These are phyloP conservation scores for Agapornis roseicollis DNA, from an alignment of 2,113 vertebrate species.

Conservation along the genomic window DNA sequence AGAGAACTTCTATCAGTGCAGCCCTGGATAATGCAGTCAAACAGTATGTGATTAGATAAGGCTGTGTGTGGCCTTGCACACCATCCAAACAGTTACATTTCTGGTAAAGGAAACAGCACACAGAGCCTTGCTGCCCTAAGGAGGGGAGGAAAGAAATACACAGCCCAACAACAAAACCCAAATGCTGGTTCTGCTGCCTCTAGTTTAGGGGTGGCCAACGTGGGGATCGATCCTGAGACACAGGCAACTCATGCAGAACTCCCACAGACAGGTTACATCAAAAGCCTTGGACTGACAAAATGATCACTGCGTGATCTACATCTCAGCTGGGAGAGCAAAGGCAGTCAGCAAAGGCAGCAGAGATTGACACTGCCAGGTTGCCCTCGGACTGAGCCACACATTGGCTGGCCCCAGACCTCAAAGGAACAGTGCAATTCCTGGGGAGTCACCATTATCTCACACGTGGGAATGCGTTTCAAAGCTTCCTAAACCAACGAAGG, in stretches of 20 bases:
- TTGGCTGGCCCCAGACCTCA: not conserved
- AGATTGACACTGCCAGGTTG: conserved; percentile 56
- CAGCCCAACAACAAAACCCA: not conserved
- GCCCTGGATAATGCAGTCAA: not conserved
- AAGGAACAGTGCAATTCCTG: conserved; percentile 19
- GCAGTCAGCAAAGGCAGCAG: not conserved
- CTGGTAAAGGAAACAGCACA: not conserved
- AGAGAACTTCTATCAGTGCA: not conserved
- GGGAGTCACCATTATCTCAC: conserved; percentile 7
- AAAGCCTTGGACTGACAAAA: not conserved
- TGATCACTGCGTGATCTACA: not conserved
- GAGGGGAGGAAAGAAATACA: not conserved
- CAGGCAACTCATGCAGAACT: not conserved
- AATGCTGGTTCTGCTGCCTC: not conserved
- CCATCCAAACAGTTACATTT: not conserved
- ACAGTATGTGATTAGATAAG: conserved; percentile 38
- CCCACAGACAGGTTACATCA: accelerated
- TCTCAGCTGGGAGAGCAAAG: not conserved
- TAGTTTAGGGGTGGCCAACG: not conserved
- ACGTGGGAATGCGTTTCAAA: not conserved
- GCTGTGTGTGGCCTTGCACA: conserved; percentile 17
- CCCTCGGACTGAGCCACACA: not conserved
- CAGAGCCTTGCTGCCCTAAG: not conserved
- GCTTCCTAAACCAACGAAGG: conserved; percentile 7
- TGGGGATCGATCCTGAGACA: accelerated